Conservation (phyloP, 2,888 invertebrate genomes). For the Antheraea yamamai region DNA sequence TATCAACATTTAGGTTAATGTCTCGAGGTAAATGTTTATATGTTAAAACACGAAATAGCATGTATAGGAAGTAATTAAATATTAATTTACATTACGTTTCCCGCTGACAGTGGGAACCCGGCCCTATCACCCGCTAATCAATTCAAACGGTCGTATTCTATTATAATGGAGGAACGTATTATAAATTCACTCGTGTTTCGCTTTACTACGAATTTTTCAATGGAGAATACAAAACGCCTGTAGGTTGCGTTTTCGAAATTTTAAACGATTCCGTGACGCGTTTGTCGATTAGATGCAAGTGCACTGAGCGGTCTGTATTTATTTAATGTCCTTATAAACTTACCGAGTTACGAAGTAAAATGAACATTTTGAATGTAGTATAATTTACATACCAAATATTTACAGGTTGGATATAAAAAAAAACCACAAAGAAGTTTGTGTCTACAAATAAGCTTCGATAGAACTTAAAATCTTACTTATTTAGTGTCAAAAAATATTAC, state of each 20-base stretch:
- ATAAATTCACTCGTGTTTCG: constrained; percentile 41
- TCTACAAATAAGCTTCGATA: too few species aligned
- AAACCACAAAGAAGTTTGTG: too few species aligned
- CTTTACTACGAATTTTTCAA: constrained; percentile 50
- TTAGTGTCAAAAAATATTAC: background rate
- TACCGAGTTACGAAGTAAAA: background rate
- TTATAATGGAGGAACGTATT: constrained; percentile 42
- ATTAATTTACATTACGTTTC: constrained; percentile 4
- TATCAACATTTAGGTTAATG: background rate
- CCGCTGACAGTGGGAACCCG: constrained; percentile 28
- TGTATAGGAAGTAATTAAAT: constrained; percentile 16
- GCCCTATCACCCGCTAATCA: constrained; percentile 29
- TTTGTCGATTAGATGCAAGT: constrained; percentile 34
- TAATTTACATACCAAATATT: background rate
- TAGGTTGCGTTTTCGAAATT: constrained; percentile 40
- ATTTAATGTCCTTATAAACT: constrained; percentile 18
- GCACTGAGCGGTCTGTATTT: constrained; percentile 14
- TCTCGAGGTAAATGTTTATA: background rate
- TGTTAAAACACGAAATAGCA: background rate
- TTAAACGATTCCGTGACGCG: constrained; percentile 42
- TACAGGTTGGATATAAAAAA: too few species aligned
- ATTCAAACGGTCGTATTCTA: constrained; percentile 44
- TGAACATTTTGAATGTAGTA: background rate
- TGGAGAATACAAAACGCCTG: constrained; percentile 45
- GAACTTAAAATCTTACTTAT: background rate